Percentiles rank a stretch among this genome's conserved stretches.
Evolutionary conservation across 1,140 invertebrate species (phyloP).

Genomic region (Pseudomyrmex gracilis): DNA sequence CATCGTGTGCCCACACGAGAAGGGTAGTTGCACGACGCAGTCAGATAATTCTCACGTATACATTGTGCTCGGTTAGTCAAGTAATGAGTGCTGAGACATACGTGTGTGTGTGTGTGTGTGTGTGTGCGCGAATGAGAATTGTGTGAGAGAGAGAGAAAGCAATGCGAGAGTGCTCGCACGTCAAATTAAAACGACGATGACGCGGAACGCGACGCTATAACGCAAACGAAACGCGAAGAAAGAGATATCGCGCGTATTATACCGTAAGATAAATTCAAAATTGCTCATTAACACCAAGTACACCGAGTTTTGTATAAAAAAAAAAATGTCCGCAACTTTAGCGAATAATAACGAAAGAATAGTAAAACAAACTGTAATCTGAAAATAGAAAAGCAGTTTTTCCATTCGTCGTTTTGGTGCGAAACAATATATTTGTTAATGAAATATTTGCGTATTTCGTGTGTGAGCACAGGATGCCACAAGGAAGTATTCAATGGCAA

Average conservation of each 20-base stretch:
- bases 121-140: constrained; percentile 3
- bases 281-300: constrained; percentile 44
- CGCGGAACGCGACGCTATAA: constrained; percentile 5
- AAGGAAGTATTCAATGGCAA: constrained; percentile 83
- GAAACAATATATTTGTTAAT: background rate
- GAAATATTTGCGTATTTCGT: constrained; percentile 64
- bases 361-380: background rate
- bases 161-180: constrained; percentile 1
- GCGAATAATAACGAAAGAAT: background rate
- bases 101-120: constrained; percentile 2
- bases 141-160: constrained; percentile 35
- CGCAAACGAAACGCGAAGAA: constrained; percentile 16
- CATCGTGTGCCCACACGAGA: background rate
- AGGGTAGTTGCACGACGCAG: background rate
- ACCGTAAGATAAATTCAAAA: constrained; percentile 11
- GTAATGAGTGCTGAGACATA: background rate
- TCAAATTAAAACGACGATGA: constrained; percentile 66
- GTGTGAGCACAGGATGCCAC: constrained; percentile 81
- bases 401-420: background rate
- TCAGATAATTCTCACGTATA: constrained; percentile 66
- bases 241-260: constrained; percentile 35
- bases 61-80: constrained; percentile 32
- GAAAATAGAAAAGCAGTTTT: background rate
- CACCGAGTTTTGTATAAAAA: too few species aligned
- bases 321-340: too few species aligned